Evolutionary conservation across 2,113 vertebrate species (phyloP), one percentile per base, ranked within the genome.

Genomic region (Oncorhynchus masou): DNA sequence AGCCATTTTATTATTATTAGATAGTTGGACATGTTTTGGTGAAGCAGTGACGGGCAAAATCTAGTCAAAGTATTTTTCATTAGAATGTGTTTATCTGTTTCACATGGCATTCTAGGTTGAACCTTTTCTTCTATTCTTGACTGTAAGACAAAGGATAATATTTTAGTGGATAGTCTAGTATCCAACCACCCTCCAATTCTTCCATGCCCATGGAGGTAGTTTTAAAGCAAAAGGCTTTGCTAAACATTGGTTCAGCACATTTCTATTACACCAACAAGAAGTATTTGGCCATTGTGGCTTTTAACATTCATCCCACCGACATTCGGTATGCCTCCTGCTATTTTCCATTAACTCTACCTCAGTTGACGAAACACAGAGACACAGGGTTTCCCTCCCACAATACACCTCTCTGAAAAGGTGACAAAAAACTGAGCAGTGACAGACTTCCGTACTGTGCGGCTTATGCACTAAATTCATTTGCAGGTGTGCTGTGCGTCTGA

Each of bases 301-400:
- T 71, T 74, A 73, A 75, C 82, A 79, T 72, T 39, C 9, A 34
- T 62, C 75, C 20, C n/a, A 68, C n/a, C 31, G 74, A 57, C 54
- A 4, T 57, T 68, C n/a, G 34, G 29, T 1, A n/a, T 22, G 11
- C n/a, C 57, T 16, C 22, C 5, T 51, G 79, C 68, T 66, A 9
- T 66, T 66, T 25, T 25, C 64, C n/a, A 75, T 74, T 76, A 73
- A 29, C 51, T 74, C 59, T 68, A 75, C 79, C 27, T 77, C 45
- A 22, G 70, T 76, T 87, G 74, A 72, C 85, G 74, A 77, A 73
- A 85, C 73, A 85, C 73, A 6, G 65, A 73, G n/a, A 66, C 64
- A 12, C 2, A 29, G n/a, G 64, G 64, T 25, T 25, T 13, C 7
- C 4, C 24, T 24, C 9, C 64, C 11, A 25, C n/a, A 24, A 66